A percentile compares a stretch with the other conserved stretches of the same genome.
Evolutionary conservation across 2,888 invertebrate genomes (phyloP).

Genomic region (Brachyopa scutellaris): DNA sequence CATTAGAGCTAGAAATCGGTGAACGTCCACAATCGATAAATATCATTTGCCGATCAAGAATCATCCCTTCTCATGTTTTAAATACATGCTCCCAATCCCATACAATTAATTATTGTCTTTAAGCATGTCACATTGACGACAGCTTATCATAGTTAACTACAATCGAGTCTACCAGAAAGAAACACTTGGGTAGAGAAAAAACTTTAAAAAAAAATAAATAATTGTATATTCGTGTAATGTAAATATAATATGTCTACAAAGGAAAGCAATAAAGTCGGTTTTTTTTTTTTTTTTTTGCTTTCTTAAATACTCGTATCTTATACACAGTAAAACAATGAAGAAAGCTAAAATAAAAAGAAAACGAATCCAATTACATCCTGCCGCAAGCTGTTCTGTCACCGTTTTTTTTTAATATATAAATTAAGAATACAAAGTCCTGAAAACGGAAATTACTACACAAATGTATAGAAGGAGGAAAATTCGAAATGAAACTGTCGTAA

Average conservation of each 20-base stretch:
- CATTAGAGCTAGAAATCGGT: no score
- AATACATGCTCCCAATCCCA: no score
- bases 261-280: slow-evolving; percentile 74
- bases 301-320: slow-evolving; percentile 40
- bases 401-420: slow-evolving; percentile 60
- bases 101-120: no score
- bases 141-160: no score
- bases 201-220: slow-evolving; percentile 11
- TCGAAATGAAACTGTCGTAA: slow-evolving; percentile 66
- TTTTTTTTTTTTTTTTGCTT: slow-evolving; percentile 30
- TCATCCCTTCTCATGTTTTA: no score
- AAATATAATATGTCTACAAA: slow-evolving; percentile 73
- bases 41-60: no score
- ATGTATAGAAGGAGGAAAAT: slow-evolving; percentile 35
- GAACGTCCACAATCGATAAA: no score
- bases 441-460: slow-evolving; percentile 68
- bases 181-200: no score
- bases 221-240: slow-evolving; percentile 31
- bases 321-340: slow-evolving; percentile 13
- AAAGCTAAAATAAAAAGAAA: slow-evolving; percentile 51
- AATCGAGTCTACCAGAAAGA: no score
- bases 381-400: slow-evolving; percentile 67
- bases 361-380: slow-evolving; percentile 66
- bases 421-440: slow-evolving; percentile 66
- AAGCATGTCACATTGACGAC: no score